A percentile compares a stretch with the other conserved stretches of the same genome.
These are phyloP conservation scores for Calameuta pallipes DNA, from an alignment of 2,888 invertebrate species.

Conservation along the genomic window DNA sequence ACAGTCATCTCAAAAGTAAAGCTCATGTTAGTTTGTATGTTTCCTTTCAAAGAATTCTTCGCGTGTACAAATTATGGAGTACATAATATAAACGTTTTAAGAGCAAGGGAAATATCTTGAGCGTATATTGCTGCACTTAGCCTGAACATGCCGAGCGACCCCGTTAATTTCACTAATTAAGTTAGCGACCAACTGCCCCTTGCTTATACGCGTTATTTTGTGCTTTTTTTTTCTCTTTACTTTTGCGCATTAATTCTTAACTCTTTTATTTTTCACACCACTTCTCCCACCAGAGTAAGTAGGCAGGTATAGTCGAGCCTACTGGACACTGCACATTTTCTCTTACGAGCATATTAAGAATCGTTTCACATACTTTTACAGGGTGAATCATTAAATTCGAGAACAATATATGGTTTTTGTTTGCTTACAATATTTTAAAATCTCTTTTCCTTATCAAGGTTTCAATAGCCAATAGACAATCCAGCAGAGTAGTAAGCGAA, in stretches of 20 bases:
- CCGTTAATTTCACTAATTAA: conserved; percentile 65
- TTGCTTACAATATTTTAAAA: conserved; percentile 22
- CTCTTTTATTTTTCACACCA: conserved; percentile 29
- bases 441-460: conserved; percentile 3
- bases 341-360: background rate
- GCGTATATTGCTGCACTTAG: conserved; percentile 48
- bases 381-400: background rate
- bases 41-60: background rate
- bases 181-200: conserved; percentile 51
- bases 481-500: background rate
- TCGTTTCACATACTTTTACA: background rate
- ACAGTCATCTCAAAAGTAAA: background rate
- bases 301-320: background rate
- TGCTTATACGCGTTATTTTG: conserved; percentile 45
- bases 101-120: conserved; percentile 41
- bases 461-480: background rate
- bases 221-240: conserved; percentile 26
- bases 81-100: conserved; percentile 46
- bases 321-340: background rate
- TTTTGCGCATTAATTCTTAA: conserved; percentile 31
- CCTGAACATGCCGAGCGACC: conserved; percentile 51
- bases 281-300: conserved; percentile 24
- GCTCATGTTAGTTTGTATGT: background rate
- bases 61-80: conserved; percentile 18
- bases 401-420: background rate